Evolutionary conservation across 2,888 invertebrate species (phyloP).

Genomic region (Beris chalybata): DNA sequence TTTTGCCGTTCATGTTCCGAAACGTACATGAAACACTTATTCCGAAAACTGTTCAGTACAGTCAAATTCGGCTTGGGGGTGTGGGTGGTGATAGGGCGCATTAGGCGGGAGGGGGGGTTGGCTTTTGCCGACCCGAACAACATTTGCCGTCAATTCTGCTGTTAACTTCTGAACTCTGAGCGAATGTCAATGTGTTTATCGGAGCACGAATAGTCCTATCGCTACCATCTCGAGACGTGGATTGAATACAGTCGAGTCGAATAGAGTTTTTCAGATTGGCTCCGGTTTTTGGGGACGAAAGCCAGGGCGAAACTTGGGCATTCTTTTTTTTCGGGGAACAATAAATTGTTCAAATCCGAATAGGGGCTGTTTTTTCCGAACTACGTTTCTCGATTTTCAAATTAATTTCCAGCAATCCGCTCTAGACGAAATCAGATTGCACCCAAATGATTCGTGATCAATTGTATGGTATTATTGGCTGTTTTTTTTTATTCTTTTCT

Average conservation of each 20-base stretch:
- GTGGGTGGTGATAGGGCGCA: constrained; percentile 2
- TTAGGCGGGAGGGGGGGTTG: neutral
- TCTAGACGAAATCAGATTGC: no score
- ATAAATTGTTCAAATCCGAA: no score
- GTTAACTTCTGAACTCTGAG: constrained; percentile 28
- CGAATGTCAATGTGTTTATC: constrained; percentile 32
- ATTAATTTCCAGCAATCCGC: no score
- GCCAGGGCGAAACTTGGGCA: no score
- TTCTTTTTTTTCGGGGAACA: no score
- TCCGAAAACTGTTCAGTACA: neutral
- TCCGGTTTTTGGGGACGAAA: neutral
- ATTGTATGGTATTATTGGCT: no score
- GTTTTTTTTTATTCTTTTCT: no score
- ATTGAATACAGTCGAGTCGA: constrained; percentile 15
- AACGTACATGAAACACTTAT: neutral
- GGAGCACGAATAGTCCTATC: constrained; percentile 27
- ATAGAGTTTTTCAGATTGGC: constrained; percentile 13
- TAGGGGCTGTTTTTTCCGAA: no score
- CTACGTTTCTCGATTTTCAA: no score
- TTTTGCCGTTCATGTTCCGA: neutral
- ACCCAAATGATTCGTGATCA: no score
- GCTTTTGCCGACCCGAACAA: constrained; percentile 22
- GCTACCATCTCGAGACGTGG: constrained; percentile 21
- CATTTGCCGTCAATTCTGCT: constrained; percentile 29
- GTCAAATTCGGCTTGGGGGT: neutral